phyloP scores from a whole-genome alignment of 2,797 vertebrate genomes.

The Myotis daubentonii region DNA sequence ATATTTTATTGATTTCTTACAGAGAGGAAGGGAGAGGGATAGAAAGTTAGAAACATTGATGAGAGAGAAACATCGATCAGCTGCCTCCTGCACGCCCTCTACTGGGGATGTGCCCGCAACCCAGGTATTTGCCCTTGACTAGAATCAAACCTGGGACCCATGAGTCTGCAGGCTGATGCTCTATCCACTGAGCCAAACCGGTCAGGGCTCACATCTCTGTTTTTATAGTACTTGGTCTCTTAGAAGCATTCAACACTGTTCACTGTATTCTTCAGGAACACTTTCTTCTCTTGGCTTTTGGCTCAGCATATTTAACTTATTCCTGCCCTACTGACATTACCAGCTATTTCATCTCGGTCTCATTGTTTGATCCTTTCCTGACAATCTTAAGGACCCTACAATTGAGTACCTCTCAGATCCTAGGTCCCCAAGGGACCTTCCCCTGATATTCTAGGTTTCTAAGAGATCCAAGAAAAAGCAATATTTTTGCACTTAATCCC shows the following conservation, averaged over 20 bases:
- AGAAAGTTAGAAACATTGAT: no score
- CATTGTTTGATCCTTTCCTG: not conserved
- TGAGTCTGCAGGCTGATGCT: no score
- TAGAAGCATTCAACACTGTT: not conserved
- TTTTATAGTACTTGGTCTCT: not conserved
- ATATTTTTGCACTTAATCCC: slow-evolving; percentile 33
- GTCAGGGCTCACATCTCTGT: no score
- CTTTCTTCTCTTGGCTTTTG: not conserved
- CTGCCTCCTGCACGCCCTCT: no score
- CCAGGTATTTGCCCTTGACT: no score
- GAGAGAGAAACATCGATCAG: no score
- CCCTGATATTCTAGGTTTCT: not conserved
- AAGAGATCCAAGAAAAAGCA: not conserved
- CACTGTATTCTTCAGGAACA: not conserved
- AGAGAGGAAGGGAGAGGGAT: no score
- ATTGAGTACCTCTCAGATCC: not conserved
- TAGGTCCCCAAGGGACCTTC: not conserved
- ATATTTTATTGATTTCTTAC: no score
- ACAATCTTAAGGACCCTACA: not conserved
- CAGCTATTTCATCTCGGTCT: not conserved
- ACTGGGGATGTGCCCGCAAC: no score
- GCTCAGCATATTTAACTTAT: not conserved
- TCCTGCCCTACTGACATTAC: not conserved
- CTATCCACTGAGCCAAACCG: no score
- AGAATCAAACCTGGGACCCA: no score